Base-by-base conservation (phyloP, 2,888 invertebrate species). In the Holacanthella duospinosa region DNA sequence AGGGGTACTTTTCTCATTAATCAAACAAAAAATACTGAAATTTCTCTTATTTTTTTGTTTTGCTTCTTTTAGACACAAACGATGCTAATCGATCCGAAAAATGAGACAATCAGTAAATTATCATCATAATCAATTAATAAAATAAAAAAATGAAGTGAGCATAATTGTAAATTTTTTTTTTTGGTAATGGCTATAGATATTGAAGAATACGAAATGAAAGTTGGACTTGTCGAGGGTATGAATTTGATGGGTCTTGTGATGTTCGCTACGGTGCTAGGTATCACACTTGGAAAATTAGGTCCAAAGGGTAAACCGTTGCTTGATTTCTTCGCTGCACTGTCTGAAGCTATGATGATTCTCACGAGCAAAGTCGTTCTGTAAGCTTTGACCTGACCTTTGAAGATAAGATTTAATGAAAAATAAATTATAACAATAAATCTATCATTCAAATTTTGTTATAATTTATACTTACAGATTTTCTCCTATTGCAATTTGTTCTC, bases 361-460 rank as follows among this genome's bases (percentile, higher is more conserved):
- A 95, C 96, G 64, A 86, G 88, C 64, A 90, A 93, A 87, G 93
- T 96, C 70, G 94, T 97, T 77, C 95, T 94, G 93, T 93, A 77
- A 81, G 79, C 70, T 25, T 29, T 26, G 9, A 2, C 43, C 12
- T 6, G 58, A n/a, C 9, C n/a, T 19, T 29, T n/a, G 29, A 19
- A 16, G 28, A 19, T 54, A 25, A 58, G 28, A n/a, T 48, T 59
- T n/a, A 21, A 26, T 44, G 57, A 16, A 56, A 57, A 43, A 6
- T 57, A n/a, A 43, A 43, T 21, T 4, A 16, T n/a, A 36, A 9
- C 25, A n/a, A n/a, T 48, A 36, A 16, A 29, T 24, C 25, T 9
- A 58, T 24, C n/a, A 43, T n/a, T 60, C 54, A 43, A 24, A 25
- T 43, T 36, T 43, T 9, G 25, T 21, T 24, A 43, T 3, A 24